Conservation (phyloP, 2,113 vertebrate genomes). For the Hypanus sabinus region DNA sequence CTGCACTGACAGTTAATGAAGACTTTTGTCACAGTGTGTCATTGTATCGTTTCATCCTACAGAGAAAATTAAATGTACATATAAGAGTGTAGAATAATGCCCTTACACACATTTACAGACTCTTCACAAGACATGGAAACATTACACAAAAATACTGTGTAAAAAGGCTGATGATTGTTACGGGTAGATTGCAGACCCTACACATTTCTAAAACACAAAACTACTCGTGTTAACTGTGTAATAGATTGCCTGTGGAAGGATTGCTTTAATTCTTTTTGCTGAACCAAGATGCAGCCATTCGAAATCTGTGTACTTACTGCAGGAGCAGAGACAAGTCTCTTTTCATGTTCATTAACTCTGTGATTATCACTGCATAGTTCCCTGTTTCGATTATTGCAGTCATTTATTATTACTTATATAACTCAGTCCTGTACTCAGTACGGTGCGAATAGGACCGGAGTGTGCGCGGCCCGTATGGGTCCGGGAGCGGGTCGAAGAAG, state of each 20-base stretch:
- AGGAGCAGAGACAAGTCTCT: slow-evolving; percentile 68
- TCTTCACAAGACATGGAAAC: slow-evolving; percentile 67
- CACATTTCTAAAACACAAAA: slow-evolving; percentile 54
- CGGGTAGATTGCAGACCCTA: slow-evolving; percentile 54
- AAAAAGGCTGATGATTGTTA: slow-evolving; percentile 59
- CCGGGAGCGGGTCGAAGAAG: slow-evolving; percentile 86
- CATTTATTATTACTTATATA: slow-evolving; percentile 46
- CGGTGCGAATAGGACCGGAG: slow-evolving; percentile 86
- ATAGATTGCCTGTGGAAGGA: slow-evolving; percentile 58
- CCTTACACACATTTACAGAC: slow-evolving; percentile 63
- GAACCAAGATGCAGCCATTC: slow-evolving; percentile 19
- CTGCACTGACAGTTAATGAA: slow-evolving; percentile 59
- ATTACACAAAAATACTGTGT: slow-evolving; percentile 55
- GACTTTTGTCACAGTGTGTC: slow-evolving; percentile 66
- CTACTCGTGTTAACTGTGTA: slow-evolving; percentile 56
- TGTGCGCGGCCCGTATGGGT: slow-evolving; percentile 87
- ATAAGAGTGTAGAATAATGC: slow-evolving; percentile 56
- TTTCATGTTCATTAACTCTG: slow-evolving; percentile 62
- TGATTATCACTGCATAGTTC: slow-evolving; percentile 95
- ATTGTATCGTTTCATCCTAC: slow-evolving; percentile 55
- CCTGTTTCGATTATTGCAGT: slow-evolving; percentile 90
- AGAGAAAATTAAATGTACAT: slow-evolving; percentile 64
- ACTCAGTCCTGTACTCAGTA: slow-evolving; percentile 58
- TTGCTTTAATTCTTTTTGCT: slow-evolving; percentile 48
- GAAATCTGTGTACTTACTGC: slow-evolving; percentile 56